Base-by-base conservation (phyloP, 2,888 invertebrate genomes). In the Pantelozetes paolii region DNA sequence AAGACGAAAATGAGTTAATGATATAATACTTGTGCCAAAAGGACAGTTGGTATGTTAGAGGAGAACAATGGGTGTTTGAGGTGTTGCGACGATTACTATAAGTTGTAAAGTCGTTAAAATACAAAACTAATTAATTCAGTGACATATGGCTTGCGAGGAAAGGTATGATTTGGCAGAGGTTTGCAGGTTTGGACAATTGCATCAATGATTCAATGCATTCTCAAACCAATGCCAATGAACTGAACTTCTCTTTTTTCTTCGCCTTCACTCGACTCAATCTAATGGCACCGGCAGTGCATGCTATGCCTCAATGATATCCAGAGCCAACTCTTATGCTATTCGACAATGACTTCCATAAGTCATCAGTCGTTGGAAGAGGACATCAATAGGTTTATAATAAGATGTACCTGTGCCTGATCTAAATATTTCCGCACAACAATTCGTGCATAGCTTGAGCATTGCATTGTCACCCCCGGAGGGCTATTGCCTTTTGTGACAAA, bases 271-370 rank as follows among this genome's bases (percentile, higher is more conserved):
- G 26, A 54, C 23, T 54, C 36, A 11, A 62, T 54, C 9, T 54
- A 23, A 54, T 23, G 23, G 20, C 54, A 20, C 8, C 11, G 2
- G 54, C 23, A 54, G 18, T 28, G 23, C 23, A 64, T 20, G 64
- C 36, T 13, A 62, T 62, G 62, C 64, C 64, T 64, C 40, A 64
- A 64, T 64, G 64, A 64, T 64, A 64, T 64, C 64, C 64, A 20
- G 11, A 64, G 20, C n/a, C 20, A 62, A 64, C 64, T 40, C 64
- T 64, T 40, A 64, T 64, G 36, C 36, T 40, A 5, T 64, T 64
- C 64, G 32, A 40, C 64, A 64, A 64, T 64, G 64, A 64, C 64
- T 64, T 64, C 64, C 64, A 64, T 64, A 64, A 64, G 64, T 64
- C 64, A 64, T 64, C 36, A 64, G 32, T 64, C 40, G 28, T 64